phyloP scores from a whole-genome alignment of 2,888 invertebrate genomes.

The Ormyrus pomaceus region DNA sequence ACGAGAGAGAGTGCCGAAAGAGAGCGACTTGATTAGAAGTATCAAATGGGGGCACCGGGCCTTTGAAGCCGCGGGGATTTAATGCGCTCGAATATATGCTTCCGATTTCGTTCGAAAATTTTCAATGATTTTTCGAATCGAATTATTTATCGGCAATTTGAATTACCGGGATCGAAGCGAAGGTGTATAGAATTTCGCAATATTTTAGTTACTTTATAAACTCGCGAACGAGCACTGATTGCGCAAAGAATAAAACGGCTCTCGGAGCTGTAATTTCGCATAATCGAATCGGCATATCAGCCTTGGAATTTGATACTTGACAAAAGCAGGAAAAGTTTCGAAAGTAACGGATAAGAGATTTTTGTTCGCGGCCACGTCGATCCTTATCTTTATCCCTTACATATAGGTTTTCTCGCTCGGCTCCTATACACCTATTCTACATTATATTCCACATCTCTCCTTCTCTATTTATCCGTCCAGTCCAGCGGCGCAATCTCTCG shows the following conservation, averaged over 20 bases:
- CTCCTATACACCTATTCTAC: slow-evolving; percentile 54
- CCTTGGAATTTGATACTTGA: slow-evolving; percentile 9
- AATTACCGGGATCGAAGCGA: background rate
- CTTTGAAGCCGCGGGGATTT: too few species aligned
- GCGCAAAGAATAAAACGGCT: background rate
- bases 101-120: too few species aligned
- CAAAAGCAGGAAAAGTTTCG: background rate
- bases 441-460: slow-evolving; percentile 13
- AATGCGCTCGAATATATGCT: too few species aligned
- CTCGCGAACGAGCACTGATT: background rate
- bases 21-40: slow-evolving; percentile 68
- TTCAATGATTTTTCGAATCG: too few species aligned
- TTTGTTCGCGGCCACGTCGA: slow-evolving; percentile 11
- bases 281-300: slow-evolving; percentile 18
- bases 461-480: slow-evolving; percentile 39
- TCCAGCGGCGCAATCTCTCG: slow-evolving; percentile 27
- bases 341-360: slow-evolving; percentile 13
- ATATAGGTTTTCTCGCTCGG: background rate
- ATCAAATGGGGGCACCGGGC: slow-evolving; percentile 61
- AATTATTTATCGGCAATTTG: too few species aligned
- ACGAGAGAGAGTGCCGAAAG: slow-evolving; percentile 13
- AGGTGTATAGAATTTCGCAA: background rate
- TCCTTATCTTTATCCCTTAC: slow-evolving; percentile 30
- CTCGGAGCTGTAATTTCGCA: too few species aligned
- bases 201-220: background rate